phyloP scores from a whole-genome alignment of 2,888 invertebrate genomes.

The Scelioninae gen. 2 region DNA sequence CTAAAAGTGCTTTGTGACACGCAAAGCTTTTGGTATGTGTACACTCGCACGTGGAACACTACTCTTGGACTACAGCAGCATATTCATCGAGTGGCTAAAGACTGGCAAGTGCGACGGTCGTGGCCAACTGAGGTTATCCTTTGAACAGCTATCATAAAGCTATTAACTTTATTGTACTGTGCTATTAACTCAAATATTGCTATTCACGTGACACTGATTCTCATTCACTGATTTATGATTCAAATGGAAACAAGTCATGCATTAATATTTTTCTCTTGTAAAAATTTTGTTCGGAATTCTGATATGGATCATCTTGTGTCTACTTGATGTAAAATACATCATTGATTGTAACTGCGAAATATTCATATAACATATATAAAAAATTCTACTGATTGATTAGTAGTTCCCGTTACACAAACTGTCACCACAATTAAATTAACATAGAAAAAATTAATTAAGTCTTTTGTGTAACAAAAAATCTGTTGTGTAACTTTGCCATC shows the following conservation, averaged over 20 bases:
- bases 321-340: slow-evolving; percentile 2
- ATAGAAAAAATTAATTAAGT: too few relatives aligned
- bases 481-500: too few relatives aligned
- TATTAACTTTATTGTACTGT: slow-evolving; percentile 75
- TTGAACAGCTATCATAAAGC: slow-evolving; percentile 73
- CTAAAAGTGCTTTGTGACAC: slow-evolving; percentile 63
- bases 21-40: slow-evolving; percentile 59
- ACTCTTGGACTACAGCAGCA: slow-evolving; percentile 56
- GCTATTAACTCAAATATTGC: slow-evolving; percentile 75
- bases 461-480: too few relatives aligned
- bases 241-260: slow-evolving; percentile 66
- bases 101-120: slow-evolving; percentile 59
- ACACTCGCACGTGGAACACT: slow-evolving; percentile 56
- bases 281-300: too few relatives aligned
- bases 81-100: slow-evolving; percentile 61
- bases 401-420: too few relatives aligned
- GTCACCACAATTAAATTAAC: too few relatives aligned
- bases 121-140: slow-evolving; percentile 61
- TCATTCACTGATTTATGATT: slow-evolving; percentile 71
- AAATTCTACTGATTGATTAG: too few relatives aligned
- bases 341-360: background rate
- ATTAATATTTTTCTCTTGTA: slow-evolving; percentile 56
- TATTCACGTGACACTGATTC: slow-evolving; percentile 74
- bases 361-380: too few relatives aligned
- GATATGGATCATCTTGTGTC: slow-evolving; percentile 21